Percentiles rank a stretch among this genome's conserved stretches.
These are phyloP conservation scores for Rhagoletis pomonella DNA, from an alignment of 1,140 invertebrate genomes.

Conservation along the genomic window DNA sequence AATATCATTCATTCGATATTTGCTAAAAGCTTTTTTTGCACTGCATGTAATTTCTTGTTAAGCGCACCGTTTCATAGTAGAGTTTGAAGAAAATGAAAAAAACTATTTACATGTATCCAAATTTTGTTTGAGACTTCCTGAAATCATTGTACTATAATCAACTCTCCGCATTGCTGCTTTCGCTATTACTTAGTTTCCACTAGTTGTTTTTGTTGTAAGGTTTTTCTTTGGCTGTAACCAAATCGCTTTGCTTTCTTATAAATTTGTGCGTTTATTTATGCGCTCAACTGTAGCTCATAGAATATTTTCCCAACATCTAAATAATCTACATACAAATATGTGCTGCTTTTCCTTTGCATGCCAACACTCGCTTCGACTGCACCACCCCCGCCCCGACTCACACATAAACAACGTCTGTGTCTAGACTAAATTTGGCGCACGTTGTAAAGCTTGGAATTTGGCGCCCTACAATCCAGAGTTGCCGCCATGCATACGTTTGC, in stretches of 20 bases:
- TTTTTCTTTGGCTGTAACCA: conserved; percentile 7
- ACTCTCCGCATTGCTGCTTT: neutral
- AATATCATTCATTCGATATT: neutral
- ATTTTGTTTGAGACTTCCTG: too few species aligned
- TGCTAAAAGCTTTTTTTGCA: conserved; percentile 42
- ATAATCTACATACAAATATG: neutral
- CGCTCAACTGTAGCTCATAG: neutral
- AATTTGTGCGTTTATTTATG: neutral
- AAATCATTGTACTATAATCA: neutral
- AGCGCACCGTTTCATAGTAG: conserved; percentile 1
- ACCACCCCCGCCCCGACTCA: neutral
- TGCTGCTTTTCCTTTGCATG: conserved; percentile 15
- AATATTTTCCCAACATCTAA: neutral
- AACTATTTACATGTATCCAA: neutral
- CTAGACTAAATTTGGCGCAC: conserved; percentile 83
- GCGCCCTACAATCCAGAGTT: conserved; percentile 77
- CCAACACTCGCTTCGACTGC: too few species aligned
- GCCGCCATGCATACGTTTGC: conserved; percentile 77
- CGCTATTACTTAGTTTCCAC: neutral
- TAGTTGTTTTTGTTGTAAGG: conserved; percentile 1
- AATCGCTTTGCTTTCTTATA: neutral
- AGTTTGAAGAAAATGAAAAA: neutral
- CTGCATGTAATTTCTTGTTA: conserved; percentile 5
- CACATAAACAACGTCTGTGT: conserved; percentile 33
- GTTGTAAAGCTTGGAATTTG: conserved; percentile 83